Base-by-base conservation (phyloP, 1,140 invertebrate genomes). In the Aleiodes sp. region DNA sequence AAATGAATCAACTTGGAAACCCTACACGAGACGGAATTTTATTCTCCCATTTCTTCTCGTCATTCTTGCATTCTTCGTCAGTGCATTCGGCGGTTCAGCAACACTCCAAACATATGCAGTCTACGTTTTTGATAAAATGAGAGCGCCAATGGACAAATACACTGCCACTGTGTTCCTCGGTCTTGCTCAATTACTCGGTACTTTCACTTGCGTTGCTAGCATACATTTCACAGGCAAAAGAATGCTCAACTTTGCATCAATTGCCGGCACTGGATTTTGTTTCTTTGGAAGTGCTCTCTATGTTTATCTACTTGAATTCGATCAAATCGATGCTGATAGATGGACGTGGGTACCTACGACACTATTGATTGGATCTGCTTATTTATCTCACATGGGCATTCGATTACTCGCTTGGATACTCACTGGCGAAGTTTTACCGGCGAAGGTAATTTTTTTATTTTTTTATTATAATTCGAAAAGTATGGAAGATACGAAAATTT, bases 351-450 rank as follows among this genome's bases (percentile, higher is more conserved):
- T 94, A 4, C 92, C 93, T 0, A 87, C 90, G 4, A 88, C 87
- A 0, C 84, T 93, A 0, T 80, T 94, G 16, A 87, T 94, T 52
- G 74, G 87, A 1, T 82, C 90, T 0, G 92, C 92, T 1, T 91
- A 94, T 70, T 83, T 92, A 12, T 88, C 91, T 0, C 91, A 93
- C 71, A 81, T 89, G 2, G 91, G 92, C 0, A 91, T 94, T 14
- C 82, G 91, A 56, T 80, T 92, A 28, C 75, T 94, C 2, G 92
- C 93, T 6, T 94, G 93, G 93, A 88, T 94, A 43, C 84, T 94
- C 2, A 91, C 92, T 31, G 92, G 92, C 19, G 93, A 94, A 81
- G 90, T 92, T 3, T 87, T 83, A 59, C 75, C 84, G 1, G 72
- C 76, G 0, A 65, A 81, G 68, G 82, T 82, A 29, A 65, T 10